Evolutionary conservation across 2,113 vertebrate genomes (phyloP), one percentile per base, ranked within the genome.

Genomic region (Myotis davidii): DNA sequence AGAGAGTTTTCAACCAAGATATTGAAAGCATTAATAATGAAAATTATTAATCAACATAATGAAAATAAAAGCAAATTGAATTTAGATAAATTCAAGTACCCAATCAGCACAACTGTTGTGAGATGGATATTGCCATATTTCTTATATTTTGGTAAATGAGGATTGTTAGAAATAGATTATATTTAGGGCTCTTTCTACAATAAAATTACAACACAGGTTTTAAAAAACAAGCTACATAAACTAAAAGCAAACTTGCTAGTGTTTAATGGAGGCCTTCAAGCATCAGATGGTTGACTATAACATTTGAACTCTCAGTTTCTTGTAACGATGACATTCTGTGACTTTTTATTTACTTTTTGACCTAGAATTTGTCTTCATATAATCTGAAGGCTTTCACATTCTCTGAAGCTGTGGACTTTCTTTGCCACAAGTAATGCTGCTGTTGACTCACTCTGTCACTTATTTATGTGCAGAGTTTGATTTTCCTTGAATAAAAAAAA

Each of bases 1-100:
- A 54, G 45, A 42, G 39, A 70, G 34, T 32, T 85, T 73, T 70
- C 32, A 64, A 64, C 11, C 42, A 42, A 77, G 69, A 56, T 65
- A 90, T 17, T 48, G 37, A 65, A 85, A 85, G 17, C 52, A 90
- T 64, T 73, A 67, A 83, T 37, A 34, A 61, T 61, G 59, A 61
- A 61, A 61, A 61, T 72, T 91, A 78, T 89, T 56, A 78, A 79
- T 85, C 23, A 85, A 79, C 9, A 69, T 50, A 42, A 54, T 45
- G 27, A 89, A 85, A 85, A 89, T 88, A 34, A 85, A 95, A 65
- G 37, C 34, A 85, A 74, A 74, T 34, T 69, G 25, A 85, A 93
- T 85, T 93, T 73, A 84, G 45, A 85, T 74, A 72, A 65, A 64
- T 78, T 34, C 25, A 89, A 69, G 10, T 23, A 65, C 6, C n/a